Percentiles rank a stretch among this genome's conserved stretches.
Evolutionary conservation across 2,113 vertebrate genomes (phyloP).

Genomic region (Ploceus nigricollis): DNA sequence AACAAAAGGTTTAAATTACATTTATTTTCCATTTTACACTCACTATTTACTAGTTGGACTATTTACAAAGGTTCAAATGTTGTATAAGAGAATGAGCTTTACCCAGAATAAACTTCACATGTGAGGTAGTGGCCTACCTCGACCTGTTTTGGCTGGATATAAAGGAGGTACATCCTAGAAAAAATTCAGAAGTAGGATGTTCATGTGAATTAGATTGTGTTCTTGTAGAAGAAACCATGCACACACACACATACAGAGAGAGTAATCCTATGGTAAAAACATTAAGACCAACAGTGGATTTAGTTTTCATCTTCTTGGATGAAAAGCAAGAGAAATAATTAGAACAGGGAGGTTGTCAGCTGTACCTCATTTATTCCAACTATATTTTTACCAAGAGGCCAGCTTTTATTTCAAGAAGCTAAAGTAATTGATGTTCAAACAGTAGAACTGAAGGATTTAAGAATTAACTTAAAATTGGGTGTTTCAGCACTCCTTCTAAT

Average conservation of each 20-base stretch:
- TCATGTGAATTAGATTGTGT: background rate
- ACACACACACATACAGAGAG: background rate
- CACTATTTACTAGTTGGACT: slow-evolving; percentile 70
- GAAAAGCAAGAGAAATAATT: background rate
- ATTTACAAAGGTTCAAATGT: slow-evolving; percentile 73
- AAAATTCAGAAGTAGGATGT: background rate
- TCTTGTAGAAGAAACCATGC: background rate
- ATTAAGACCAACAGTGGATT: slow-evolving; percentile 16
- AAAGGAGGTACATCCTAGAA: slow-evolving; percentile 20
- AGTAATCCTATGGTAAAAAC: background rate
- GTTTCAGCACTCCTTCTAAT: background rate
- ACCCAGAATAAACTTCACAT: slow-evolving; percentile 3
- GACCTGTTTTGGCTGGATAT: slow-evolving; percentile 4
- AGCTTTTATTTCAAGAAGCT: background rate
- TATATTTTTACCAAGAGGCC: background rate
- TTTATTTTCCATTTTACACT: slow-evolving; percentile 73
- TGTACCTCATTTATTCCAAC: background rate
- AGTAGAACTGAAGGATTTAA: background rate
- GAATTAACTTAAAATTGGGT: background rate
- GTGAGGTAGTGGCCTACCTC: slow-evolving; percentile 40
- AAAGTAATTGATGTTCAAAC: background rate
- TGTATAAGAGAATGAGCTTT: slow-evolving; percentile 40
- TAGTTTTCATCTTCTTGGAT: background rate
- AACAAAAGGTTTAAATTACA: slow-evolving; percentile 74
- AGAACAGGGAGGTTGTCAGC: background rate